Base-by-base conservation (phyloP, 2,797 vertebrate genomes). In the Tangara arthus region DNA sequence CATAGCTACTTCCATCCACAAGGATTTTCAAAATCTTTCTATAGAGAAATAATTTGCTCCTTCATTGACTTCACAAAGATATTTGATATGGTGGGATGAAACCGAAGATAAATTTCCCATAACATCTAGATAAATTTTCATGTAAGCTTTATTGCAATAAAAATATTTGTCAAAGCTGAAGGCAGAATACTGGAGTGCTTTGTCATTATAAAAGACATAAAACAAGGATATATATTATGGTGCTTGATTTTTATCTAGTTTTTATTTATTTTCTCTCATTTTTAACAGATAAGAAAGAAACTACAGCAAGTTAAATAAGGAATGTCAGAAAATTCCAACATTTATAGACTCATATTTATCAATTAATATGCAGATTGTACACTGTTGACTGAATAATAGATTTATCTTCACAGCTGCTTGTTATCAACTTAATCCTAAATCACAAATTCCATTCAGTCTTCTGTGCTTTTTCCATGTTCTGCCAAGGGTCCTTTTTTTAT, bases 101-200 rank as follows among this genome's bases (percentile, higher is more conserved):
- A 91, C 49, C 0, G 1, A 72, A 93, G 70, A 92, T 92, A 81
- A 93, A 93, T 84, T 86, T 94, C 70, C 76, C 76, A 63, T 92
- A 94, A 88, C 52, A 55, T 72, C 44, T 34, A 78, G 42, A n/a
- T 79, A 42, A 86, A 86, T 86, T 86, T 88, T 83, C 28, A 15
- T 81, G 37, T 73, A 82, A 93, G 55, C 7, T 94, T 80, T 83
- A 30, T 61, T 78, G 52, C 66, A 91, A 61, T 66, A 69, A 86
- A 96, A 95, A 88, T 92, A 87, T 91, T 94, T 91, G 50, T 85
- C 82, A 91, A 82, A 89, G 63, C 41, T 70, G 57, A 87, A 85
- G 49, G 53, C 39, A 69, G 57, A 76, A 37, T 53, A 30, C 39
- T 76, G 18, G 30, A 87, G 37, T 70, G 47, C 2, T 93, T 75